Evolutionary conservation across 2,113 vertebrate species (phyloP).

Genomic region (Protomyctophum bolini): DNA sequence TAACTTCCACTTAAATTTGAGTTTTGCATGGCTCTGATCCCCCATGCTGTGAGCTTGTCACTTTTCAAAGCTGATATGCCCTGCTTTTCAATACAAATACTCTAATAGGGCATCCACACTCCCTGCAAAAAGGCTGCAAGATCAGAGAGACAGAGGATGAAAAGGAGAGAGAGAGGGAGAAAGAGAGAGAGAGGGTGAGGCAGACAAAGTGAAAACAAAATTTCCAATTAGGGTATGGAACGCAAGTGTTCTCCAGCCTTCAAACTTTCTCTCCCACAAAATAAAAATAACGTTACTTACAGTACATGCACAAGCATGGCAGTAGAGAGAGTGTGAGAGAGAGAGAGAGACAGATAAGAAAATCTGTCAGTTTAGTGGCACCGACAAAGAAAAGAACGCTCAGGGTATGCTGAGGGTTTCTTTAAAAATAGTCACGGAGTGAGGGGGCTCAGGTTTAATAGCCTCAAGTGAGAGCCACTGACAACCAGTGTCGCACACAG

Average conservation of each 20-base stretch:
- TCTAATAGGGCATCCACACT: slow-evolving; percentile 62
- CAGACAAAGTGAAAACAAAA: slow-evolving; percentile 65
- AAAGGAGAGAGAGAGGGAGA: slow-evolving; percentile 45
- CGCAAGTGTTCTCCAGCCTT: slow-evolving; percentile 42
- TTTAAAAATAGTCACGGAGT: slow-evolving; percentile 64
- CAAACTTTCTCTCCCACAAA: slow-evolving; percentile 50
- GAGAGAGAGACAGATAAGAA: not conserved
- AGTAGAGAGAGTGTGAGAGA: slow-evolving; percentile 20
- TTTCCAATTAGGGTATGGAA: slow-evolving; percentile 62
- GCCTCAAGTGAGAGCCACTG: slow-evolving; percentile 64
- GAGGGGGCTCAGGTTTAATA: slow-evolving; percentile 70
- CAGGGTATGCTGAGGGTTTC: slow-evolving; percentile 26
- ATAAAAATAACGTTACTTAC: slow-evolving; percentile 35
- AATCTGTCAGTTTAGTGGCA: slow-evolving; percentile 52
- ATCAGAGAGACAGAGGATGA: slow-evolving; percentile 25
- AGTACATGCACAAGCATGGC: not conserved
- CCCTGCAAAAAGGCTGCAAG: slow-evolving; percentile 39
- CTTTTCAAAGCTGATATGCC: slow-evolving; percentile 73
- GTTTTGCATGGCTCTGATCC: slow-evolving; percentile 72
- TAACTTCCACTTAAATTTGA: slow-evolving; percentile 68
- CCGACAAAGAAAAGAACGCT: slow-evolving; percentile 33
- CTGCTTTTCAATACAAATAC: slow-evolving; percentile 69
- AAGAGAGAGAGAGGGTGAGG: slow-evolving; percentile 27
- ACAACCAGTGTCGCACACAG: slow-evolving; percentile 59
- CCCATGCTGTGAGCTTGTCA: slow-evolving; percentile 61